Evolutionary conservation across 2,888 invertebrate species (phyloP).

Genomic region (Pandemis corylana): DNA sequence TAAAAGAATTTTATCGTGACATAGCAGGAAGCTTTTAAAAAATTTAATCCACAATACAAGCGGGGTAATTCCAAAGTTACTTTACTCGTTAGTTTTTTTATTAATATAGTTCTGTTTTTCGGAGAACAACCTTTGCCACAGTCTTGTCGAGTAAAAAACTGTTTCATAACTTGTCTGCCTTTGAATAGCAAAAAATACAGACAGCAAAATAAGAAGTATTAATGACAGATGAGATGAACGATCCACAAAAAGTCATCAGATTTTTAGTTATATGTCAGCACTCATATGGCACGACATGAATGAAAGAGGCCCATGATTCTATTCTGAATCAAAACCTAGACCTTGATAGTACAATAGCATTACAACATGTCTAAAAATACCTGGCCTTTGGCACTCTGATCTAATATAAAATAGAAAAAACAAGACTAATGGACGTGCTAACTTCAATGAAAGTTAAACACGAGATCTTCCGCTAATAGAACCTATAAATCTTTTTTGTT

Average conservation of each 20-base stretch:
- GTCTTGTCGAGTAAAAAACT: too few relatives aligned
- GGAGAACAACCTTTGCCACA: too few relatives aligned
- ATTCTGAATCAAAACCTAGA: constrained; percentile 20
- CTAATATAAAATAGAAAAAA: constrained; percentile 23
- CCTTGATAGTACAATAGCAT: constrained; percentile 19
- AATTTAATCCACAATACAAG: not conserved
- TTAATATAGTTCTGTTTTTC: too few relatives aligned
- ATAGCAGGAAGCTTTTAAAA: not conserved
- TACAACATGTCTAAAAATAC: constrained; percentile 20
- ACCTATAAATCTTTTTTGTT: constrained; percentile 11
- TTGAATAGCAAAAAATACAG: too few relatives aligned
- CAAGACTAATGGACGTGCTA: constrained; percentile 9
- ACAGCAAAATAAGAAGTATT: too few relatives aligned
- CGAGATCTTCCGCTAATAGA: not conserved
- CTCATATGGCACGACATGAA: not conserved
- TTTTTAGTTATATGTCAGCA: not conserved
- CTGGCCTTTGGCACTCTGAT: constrained; percentile 16
- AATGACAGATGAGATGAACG: too few relatives aligned
- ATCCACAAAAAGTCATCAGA: too few relatives aligned
- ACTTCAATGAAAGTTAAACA: constrained; percentile 36
- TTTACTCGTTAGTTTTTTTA: too few relatives aligned
- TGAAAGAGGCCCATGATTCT: constrained; percentile 10
- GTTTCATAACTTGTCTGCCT: too few relatives aligned
- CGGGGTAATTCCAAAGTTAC: too few relatives aligned
- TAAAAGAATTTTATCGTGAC: not conserved